phyloP scores from a whole-genome alignment of 2,113 vertebrate genomes.

The Bucco capensis region DNA sequence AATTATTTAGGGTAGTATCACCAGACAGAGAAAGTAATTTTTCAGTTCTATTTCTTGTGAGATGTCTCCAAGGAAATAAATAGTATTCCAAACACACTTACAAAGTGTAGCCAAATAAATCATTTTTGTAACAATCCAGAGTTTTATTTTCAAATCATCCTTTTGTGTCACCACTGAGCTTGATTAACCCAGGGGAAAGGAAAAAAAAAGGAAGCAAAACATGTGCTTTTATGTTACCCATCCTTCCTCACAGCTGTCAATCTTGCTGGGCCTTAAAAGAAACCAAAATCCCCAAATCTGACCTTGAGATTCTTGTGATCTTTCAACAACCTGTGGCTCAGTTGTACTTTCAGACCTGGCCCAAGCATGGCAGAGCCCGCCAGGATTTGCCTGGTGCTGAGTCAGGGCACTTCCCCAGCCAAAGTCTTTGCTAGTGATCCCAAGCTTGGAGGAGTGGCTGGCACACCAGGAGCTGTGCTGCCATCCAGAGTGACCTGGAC shows the following conservation, averaged over 20 bases:
- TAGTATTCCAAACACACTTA: background rate
- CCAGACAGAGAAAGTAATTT: background rate
- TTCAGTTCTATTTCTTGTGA: background rate
- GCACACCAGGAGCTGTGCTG: no score
- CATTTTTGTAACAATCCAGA: background rate
- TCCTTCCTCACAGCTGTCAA: background rate
- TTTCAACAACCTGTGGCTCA: background rate
- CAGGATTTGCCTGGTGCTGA: background rate
- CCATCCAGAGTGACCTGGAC: no score
- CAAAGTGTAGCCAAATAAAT: background rate
- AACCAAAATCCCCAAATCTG: background rate
- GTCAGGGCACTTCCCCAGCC: background rate
- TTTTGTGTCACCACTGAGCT: background rate
- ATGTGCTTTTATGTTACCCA: background rate
- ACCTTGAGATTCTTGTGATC: background rate
- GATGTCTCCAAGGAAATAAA: background rate
- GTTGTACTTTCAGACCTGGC: background rate
- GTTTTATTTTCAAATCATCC: background rate
- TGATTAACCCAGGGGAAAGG: background rate
- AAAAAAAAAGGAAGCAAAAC: background rate
- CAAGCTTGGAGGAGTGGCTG: no score
- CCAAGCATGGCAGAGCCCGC: background rate
- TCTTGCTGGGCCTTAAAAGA: background rate
- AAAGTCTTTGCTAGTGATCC: background rate
- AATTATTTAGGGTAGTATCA: background rate